Percentiles rank a stretch among this genome's conserved stretches.
These are phyloP conservation scores for Crenuchus spilurus DNA, from an alignment of 2,797 vertebrate species.

Conservation along the genomic window DNA sequence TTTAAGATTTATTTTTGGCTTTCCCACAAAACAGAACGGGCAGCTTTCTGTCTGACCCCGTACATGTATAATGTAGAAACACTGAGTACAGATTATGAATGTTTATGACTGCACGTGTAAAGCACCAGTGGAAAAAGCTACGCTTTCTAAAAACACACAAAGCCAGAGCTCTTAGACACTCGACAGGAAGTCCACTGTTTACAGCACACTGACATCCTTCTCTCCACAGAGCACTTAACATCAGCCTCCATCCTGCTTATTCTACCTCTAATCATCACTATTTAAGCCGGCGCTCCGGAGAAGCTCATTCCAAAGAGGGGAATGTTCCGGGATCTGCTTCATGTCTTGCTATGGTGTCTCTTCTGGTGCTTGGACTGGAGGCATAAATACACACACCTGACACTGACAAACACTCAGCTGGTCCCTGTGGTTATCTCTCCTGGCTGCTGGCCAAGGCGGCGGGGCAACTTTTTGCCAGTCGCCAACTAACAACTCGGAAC, in stretches of 20 bases:
- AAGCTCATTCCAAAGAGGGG: slow-evolving; percentile 38
- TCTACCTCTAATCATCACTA: slow-evolving; percentile 28
- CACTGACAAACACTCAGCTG: slow-evolving; percentile 30
- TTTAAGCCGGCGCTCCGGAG: slow-evolving; percentile 38
- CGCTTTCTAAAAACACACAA: slow-evolving; percentile 1
- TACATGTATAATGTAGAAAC: too few species aligned
- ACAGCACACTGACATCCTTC: slow-evolving; percentile 31
- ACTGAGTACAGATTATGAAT: not conserved
- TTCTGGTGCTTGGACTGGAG: not conserved
- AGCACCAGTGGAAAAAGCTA: not conserved
- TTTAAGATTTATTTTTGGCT: too few species aligned
- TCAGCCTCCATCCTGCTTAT: slow-evolving; percentile 42
- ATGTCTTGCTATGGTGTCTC: slow-evolving; percentile 1
- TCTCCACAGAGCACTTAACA: slow-evolving; percentile 32
- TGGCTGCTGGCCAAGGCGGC: slow-evolving; percentile 31
- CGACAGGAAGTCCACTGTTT: slow-evolving; percentile 46
- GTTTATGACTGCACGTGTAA: not conserved
- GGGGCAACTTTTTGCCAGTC: slow-evolving; percentile 34
- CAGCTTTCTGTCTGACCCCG: too few species aligned
- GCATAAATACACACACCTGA: slow-evolving; percentile 21
- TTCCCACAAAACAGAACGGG: too few species aligned
- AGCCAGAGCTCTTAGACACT: slow-evolving; percentile 9
- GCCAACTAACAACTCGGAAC: slow-evolving; percentile 8
- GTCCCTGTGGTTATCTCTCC: slow-evolving; percentile 23
- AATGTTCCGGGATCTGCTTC: slow-evolving; percentile 22